Base-by-base conservation (phyloP, 2,888 invertebrate species). In the Epinotia demarniana region DNA sequence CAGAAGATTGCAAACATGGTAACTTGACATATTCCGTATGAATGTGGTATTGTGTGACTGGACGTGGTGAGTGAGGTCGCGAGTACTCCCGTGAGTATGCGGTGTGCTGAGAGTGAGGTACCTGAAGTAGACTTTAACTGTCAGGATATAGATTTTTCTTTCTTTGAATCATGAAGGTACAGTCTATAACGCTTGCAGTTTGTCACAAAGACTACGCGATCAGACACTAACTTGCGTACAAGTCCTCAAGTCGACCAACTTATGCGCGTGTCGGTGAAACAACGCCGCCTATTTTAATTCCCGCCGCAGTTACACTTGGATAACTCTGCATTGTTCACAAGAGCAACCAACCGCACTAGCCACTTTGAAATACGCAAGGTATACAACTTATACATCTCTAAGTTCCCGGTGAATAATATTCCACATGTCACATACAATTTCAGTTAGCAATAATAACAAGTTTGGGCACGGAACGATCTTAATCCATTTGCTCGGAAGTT, bases 201-300 rank as follows among this genome's bases (percentile, higher is more conserved):
- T 62, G 3, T 58, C 11, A 3, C 39, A 66, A 43, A 49, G n/a
- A 66, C 75, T 60, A 13, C 3, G 60, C 33, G 60, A 46, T 18
- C 46, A 57, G 67, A 72, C 67, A 66, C 64, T 70, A 70, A 75
- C 76, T 77, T 67, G 81, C 79, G 81, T 83, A 80, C 78, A 82
- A 81, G 77, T 78, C 79, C 79, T 78, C 78, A 81, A 83, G 83
- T 85, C 80, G 77, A 77, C 78, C 78, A 86, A 86, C 84, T 87
- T 85, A 83, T 84, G 82, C 86, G 85, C 84, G 86, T 84, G 84
- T 87, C 82, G 82, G 73, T 78, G 79, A 81, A 85, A 83, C 86
- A 83, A 82, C 78, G 79, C 79, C 57, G 78, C 78, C 80, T 81
- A 84, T 85, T 85, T 83, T 87, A 86, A 87, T 87, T 86, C 81